Evolutionary conservation across 2,113 vertebrate genomes (phyloP).

Genomic region (Brevimyrus niger): DNA sequence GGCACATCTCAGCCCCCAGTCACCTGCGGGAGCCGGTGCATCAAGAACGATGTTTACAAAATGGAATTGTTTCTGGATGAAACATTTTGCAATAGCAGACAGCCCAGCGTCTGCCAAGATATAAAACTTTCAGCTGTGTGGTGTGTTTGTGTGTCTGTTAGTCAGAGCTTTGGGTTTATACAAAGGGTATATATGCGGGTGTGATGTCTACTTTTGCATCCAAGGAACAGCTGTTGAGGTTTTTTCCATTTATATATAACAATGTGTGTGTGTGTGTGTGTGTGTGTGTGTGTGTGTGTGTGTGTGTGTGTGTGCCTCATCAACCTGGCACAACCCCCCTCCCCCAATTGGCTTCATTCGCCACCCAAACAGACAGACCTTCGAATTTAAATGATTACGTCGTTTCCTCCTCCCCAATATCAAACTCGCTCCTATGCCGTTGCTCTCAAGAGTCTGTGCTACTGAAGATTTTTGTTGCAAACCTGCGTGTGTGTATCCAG

Average conservation of each 20-base stretch:
- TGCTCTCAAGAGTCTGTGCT: not conserved
- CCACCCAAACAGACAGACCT: not conserved
- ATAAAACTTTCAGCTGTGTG: not conserved
- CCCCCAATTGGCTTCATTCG: too few relatives aligned
- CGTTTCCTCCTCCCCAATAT: not conserved
- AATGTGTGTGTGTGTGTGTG: not conserved
- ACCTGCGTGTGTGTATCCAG: not conserved
- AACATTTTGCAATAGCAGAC: not conserved
- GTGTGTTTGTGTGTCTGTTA: not conserved
- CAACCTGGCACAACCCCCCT: too few relatives aligned
- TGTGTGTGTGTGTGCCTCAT: too few relatives aligned
- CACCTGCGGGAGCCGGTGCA: not conserved
- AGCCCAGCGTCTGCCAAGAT: not conserved
- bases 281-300: too few relatives aligned
- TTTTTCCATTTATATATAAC: not conserved
- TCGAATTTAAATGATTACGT: not conserved
- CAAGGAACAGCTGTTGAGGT: not conserved
- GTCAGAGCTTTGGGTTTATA: not conserved
- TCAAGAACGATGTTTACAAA: not conserved
- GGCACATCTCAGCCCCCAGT: not conserved
- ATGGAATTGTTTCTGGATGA: not conserved
- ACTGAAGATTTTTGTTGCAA: not conserved
- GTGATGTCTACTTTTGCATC: not conserved
- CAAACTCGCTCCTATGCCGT: not conserved
- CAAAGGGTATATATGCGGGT: not conserved